A percentile compares a stretch with the other conserved stretches of the same genome.
These are phyloP conservation scores for Camelus bactrianus DNA, from an alignment of 2,113 vertebrate species.

Conservation along the genomic window DNA sequence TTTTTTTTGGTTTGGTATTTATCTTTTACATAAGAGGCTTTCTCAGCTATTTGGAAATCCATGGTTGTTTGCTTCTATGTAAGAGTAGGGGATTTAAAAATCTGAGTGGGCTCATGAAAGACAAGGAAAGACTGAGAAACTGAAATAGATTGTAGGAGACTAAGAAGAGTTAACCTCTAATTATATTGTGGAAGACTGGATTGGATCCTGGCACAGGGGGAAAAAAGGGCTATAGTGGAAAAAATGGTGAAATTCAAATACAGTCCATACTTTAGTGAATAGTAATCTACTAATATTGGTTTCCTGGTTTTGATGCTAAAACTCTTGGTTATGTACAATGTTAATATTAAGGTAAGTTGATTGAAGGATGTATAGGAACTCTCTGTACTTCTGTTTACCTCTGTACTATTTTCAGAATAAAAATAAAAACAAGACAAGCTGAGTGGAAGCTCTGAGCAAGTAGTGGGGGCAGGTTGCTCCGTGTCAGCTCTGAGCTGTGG, in stretches of 20 bases:
- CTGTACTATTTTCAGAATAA: neutral
- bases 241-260: constrained; percentile 15
- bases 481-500: neutral
- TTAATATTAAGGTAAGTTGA: neutral
- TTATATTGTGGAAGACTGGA: neutral
- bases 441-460: neutral
- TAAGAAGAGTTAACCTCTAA: neutral
- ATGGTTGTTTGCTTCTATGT: neutral
- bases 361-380: neutral
- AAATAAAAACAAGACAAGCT: neutral
- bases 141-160: neutral
- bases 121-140: neutral
- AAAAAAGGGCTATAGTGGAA: neutral
- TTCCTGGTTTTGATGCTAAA: neutral
- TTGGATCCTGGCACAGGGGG: neutral
- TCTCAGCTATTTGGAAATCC: neutral
- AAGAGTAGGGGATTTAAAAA: neutral
- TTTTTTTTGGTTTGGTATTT: neutral
- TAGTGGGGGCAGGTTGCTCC: neutral
- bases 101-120: neutral
- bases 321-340: neutral
- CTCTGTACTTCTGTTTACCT: neutral
- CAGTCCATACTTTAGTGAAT: neutral
- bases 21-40: neutral
- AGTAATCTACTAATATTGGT: neutral